Percentiles rank a stretch among this genome's conserved stretches.
These are phyloP conservation scores for Oryzaephilus surinamensis DNA, from an alignment of 1,140 invertebrate species.

Conservation along the genomic window DNA sequence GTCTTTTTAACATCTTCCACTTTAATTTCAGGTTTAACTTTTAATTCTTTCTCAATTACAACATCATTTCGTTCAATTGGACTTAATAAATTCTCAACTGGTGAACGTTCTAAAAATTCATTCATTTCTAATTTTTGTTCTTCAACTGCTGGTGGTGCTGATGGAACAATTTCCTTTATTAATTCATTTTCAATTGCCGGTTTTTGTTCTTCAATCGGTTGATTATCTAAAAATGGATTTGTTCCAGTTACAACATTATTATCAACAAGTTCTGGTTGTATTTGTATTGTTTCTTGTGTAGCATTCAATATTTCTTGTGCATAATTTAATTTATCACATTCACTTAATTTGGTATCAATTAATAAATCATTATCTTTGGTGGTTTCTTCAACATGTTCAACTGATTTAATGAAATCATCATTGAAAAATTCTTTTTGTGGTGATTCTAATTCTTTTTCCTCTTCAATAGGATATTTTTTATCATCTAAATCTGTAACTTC, in stretches of 20 bases:
- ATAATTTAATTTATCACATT: slow-evolving; percentile 12
- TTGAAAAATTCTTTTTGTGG: slow-evolving; percentile 17
- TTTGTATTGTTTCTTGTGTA: neutral
- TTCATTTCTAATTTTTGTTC: neutral
- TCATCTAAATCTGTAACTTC: slow-evolving; percentile 26
- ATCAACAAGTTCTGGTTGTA: neutral
- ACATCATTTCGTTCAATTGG: slow-evolving; percentile 16
- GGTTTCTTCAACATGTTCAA: too few species aligned
- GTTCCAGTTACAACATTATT: slow-evolving; percentile 3
- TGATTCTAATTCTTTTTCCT: slow-evolving; percentile 25
- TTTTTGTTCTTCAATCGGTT: slow-evolving; percentile 6
- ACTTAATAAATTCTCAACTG: slow-evolving; percentile 17
- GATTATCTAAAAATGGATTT: slow-evolving; percentile 4
- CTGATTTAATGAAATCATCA: slow-evolving; percentile 14
- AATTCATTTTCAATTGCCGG: neutral
- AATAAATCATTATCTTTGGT: too few species aligned
- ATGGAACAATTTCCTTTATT: neutral
- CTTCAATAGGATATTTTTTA: slow-evolving; percentile 13
- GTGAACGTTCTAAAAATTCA: slow-evolving; percentile 10
- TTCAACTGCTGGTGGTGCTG: neutral
- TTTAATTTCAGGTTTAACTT: slow-evolving; percentile 4
- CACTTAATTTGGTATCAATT: slow-evolving; percentile 16
- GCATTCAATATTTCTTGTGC: neutral
- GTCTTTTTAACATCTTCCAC: neutral
- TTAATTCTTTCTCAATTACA: slow-evolving; percentile 14